A percentile compares a stretch with the other conserved stretches of the same genome.
These are phyloP conservation scores for Xyrichtys novacula DNA, from an alignment of 2,797 vertebrate genomes.

Conservation along the genomic window DNA sequence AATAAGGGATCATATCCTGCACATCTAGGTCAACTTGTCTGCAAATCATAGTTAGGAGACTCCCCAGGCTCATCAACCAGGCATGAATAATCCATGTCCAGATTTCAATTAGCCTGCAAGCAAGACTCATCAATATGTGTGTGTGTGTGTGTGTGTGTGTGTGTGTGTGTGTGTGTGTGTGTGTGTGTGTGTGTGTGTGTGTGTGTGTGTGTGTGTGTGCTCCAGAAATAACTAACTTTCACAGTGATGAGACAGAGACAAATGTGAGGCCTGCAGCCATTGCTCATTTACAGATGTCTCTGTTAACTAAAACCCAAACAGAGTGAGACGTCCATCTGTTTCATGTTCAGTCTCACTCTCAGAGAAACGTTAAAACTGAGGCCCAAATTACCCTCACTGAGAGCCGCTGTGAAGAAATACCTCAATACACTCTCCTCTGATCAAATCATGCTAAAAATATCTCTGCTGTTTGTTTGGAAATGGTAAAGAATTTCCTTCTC, in stretches of 20 bases:
- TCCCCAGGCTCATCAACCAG: constrained; percentile 74
- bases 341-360: constrained; percentile 8
- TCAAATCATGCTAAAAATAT: constrained; percentile 55
- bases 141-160: constrained; percentile 13
- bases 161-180: not conserved
- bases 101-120: constrained; percentile 78
- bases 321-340: constrained; percentile 37
- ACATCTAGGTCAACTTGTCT: constrained; percentile 75
- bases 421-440: constrained; percentile 18
- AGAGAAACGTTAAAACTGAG: not conserved
- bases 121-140: constrained; percentile 58
- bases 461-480: constrained; percentile 28
- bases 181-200: constrained; percentile 10
- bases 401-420: constrained; percentile 15
- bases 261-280: constrained; percentile 49
- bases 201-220: constrained; percentile 25
- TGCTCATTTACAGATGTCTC: constrained; percentile 74
- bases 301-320: constrained; percentile 68
- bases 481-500: constrained; percentile 6
- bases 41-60: constrained; percentile 62
- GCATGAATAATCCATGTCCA: constrained; percentile 79
- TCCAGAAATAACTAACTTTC: constrained; percentile 68
- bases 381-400: constrained; percentile 20
- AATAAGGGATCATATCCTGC: constrained; percentile 22
- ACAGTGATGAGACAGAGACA: constrained; percentile 58